Base-by-base conservation (phyloP, 2,113 vertebrate genomes). In the Bothrops jararaca region DNA sequence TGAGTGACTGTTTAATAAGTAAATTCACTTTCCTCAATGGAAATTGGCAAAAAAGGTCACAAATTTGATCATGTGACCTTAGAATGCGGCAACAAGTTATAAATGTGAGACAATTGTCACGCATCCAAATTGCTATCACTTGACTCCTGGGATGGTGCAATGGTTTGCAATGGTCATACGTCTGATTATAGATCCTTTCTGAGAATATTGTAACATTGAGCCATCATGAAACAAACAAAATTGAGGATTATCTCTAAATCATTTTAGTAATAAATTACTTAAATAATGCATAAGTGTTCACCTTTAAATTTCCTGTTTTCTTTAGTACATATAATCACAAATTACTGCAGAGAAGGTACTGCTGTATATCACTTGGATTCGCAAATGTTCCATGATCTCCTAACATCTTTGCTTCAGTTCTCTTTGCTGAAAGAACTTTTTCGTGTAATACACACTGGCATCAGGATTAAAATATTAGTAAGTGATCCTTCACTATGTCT, bases 271-370 rank as follows among this genome's bases (percentile, higher is more conserved):
- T 86, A 48, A 10, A 13, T 45, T 57, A 86, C 24, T 45, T 29
- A 29, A 74, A 90, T 45, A 22, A 13, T 91, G 15, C 23, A 85
- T 48, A 69, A 34, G 20, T 24, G 45, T 60, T 87, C 29, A 57
- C 48, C 39, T 24, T 26, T 53, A 89, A 45, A 53, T 90, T 86
- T 89, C 45, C 39, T 64, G 2, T 95, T 95, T 92, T 88, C 92
- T 97, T 60, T 96, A 99, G 99, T 96, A 87, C 97, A 96, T 22
- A 97, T 99, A 95, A 99, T 98, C 96, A 94, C 97, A 92, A 96
- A 97, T 13, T 99, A 98, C 94, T 99, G 99, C 95, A 97, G 95
- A 95, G 97, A 95, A 53, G 98, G 97, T 97, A 92, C 94, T 80
- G 98, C 98, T 12, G 97, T 98, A 58, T 56, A 90, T 23, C 95